Evolutionary conservation across 1,140 invertebrate species (phyloP).

Genomic region (Drosophila cardini): DNA sequence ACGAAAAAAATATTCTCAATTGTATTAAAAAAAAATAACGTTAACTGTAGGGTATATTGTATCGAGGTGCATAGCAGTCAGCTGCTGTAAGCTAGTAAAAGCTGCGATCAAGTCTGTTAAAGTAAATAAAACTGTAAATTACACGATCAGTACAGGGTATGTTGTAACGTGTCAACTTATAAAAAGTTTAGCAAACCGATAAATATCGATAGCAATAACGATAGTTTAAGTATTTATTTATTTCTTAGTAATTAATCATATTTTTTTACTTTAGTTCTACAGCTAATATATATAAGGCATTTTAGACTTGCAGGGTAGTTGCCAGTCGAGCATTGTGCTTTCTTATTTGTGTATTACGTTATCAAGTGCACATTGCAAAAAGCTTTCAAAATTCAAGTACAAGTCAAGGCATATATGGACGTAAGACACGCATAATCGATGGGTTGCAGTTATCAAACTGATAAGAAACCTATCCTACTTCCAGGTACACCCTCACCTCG

Average conservation of each 20-base stretch:
- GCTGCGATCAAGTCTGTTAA: neutral
- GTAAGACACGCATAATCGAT: slow-evolving; percentile 51
- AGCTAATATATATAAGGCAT: too few relatives aligned
- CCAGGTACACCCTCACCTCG: too few relatives aligned
- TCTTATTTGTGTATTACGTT: slow-evolving; percentile 7
- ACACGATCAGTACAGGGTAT: too few relatives aligned
- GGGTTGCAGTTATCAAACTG: slow-evolving; percentile 32
- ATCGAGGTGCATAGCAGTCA: neutral
- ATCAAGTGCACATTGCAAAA: slow-evolving; percentile 44
- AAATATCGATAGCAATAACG: too few relatives aligned
- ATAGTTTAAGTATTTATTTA: too few relatives aligned
- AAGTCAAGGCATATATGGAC: slow-evolving; percentile 4
- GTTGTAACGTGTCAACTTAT: too few relatives aligned
- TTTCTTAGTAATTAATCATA: too few relatives aligned
- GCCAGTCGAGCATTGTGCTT: neutral
- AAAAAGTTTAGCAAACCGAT: too few relatives aligned
- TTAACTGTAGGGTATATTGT: slow-evolving; percentile 17
- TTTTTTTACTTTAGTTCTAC: too few relatives aligned
- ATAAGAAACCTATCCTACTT: slow-evolving; percentile 1
- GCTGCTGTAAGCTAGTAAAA: neutral
- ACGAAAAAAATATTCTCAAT: slow-evolving; percentile 15
- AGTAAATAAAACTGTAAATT: too few relatives aligned
- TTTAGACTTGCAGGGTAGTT: slow-evolving; percentile 18
- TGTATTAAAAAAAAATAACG: neutral
- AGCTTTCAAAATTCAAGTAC: slow-evolving; percentile 39